A percentile compares a stretch with the other conserved stretches of the same genome.
Evolutionary conservation across 2,797 vertebrate genomes (phyloP).

Genomic region (Dryobates pubescens): DNA sequence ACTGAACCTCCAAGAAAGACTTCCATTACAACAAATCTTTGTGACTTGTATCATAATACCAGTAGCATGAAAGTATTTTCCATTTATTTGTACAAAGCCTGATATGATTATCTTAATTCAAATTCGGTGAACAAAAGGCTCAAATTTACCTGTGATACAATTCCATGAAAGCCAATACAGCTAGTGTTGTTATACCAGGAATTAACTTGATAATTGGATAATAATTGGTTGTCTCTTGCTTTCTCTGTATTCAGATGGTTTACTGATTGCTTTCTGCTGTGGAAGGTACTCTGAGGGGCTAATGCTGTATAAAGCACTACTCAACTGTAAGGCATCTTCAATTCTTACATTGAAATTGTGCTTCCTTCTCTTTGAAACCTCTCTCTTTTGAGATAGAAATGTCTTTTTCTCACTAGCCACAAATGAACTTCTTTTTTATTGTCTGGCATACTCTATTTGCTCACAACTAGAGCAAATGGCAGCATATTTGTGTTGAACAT

Average conservation of each 20-base stretch:
- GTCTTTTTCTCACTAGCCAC: background rate
- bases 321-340: background rate
- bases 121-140: background rate
- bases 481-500: background rate
- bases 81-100: background rate
- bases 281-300: background rate
- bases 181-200: background rate
- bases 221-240: background rate
- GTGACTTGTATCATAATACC: background rate
- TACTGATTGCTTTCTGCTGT: background rate
- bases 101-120: background rate
- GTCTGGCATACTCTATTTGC: background rate
- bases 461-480: background rate
- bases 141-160: background rate
- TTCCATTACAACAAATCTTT: background rate
- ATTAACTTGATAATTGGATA: background rate
- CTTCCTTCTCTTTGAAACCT: background rate
- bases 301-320: background rate
- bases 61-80: background rate
- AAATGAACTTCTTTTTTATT: background rate
- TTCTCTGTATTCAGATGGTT: background rate
- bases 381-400: background rate
- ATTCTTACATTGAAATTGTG: background rate
- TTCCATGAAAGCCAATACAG: background rate
- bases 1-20: background rate